Base-by-base conservation (phyloP, 2,888 invertebrate species). In the Timandra comae region DNA sequence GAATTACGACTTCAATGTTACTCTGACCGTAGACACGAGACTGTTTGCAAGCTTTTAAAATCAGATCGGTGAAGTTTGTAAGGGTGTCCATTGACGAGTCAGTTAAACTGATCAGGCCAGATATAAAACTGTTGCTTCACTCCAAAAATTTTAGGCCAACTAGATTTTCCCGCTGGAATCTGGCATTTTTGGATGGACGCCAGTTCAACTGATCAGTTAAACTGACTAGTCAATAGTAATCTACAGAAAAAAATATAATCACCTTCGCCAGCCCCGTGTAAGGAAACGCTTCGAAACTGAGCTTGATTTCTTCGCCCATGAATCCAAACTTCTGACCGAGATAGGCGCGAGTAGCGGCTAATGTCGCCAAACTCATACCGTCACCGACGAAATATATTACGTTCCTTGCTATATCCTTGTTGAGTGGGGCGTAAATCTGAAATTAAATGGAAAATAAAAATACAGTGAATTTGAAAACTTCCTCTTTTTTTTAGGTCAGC, bases 321-420 rank as follows among this genome's bases (percentile, higher is more conserved):
- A 71, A 68, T 0, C 86, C 86, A 23, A 84, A 75, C 36, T 79
- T 69, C 59, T 91, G 90, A 0, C 94, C 95, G 7, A 91, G 74
- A 52, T 91, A 90, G 0, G 90, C 90, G 44, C 96, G 87, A 0
- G 94, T 89, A 0, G 95, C 94, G 0, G 93, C 90, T 8, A 94
- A 72, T 0, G 96, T 96, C 0, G 94, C 87, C 29, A 95, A 85
- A 12, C 94, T 94, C 95, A 96, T 94, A 1, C 96, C 96, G 60
- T 96, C 96, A 0, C 96, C 96, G 9, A 96, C 78, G 58, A 95
- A 95, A 36, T 95, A 62, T 33, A 96, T 93, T 0, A 94, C 87
- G 69, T 95, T 96, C 54, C 80, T 84, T 0, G 85, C 85, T 3
- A 56, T 45, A 7, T 52, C 70, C 3, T 56, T 76, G 41, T 85